phyloP scores from a whole-genome alignment of 2,888 invertebrate species.

The Pasiphila rectangulata region DNA sequence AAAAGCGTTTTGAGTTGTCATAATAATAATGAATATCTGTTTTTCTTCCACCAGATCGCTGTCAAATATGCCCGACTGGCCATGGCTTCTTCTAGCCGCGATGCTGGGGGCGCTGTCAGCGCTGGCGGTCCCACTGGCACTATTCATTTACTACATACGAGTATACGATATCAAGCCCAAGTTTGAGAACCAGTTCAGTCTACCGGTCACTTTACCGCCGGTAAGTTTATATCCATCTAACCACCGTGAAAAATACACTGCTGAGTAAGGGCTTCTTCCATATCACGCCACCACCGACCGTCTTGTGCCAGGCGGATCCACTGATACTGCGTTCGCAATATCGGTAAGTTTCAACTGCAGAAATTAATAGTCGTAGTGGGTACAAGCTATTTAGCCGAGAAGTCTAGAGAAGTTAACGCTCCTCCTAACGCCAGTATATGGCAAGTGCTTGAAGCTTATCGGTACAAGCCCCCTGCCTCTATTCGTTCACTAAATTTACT shows the following conservation, averaged over 20 bases:
- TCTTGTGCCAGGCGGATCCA: too few species aligned
- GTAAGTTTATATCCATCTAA: too few species aligned
- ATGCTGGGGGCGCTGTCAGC: constrained; percentile 64
- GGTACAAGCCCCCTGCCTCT: too few species aligned
- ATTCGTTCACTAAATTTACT: too few species aligned
- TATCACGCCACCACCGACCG: too few species aligned
- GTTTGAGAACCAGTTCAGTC: constrained; percentile 44
- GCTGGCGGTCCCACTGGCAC: constrained; percentile 56
- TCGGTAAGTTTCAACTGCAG: constrained; percentile 15
- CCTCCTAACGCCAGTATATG: too few species aligned
- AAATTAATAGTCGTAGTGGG: constrained; percentile 2
- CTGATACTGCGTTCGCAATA: too few species aligned
- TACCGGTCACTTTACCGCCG: constrained; percentile 64
- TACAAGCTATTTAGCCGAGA: constrained; percentile 3
- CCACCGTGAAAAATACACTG: too few species aligned
- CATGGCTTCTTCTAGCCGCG: constrained; percentile 66
- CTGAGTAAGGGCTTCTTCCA: too few species aligned
- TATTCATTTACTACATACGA: constrained; percentile 62
- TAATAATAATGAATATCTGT: neutral
- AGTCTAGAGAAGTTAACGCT: constrained; percentile 9
- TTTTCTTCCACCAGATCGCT: neutral
- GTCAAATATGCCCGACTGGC: constrained; percentile 69
- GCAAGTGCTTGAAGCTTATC: too few species aligned
- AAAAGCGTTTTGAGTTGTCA: neutral
- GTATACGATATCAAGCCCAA: constrained; percentile 55